These are phyloP conservation scores for Delphinapterus leucas DNA, from an alignment of 2,113 vertebrate species.

Conservation along the genomic window DNA sequence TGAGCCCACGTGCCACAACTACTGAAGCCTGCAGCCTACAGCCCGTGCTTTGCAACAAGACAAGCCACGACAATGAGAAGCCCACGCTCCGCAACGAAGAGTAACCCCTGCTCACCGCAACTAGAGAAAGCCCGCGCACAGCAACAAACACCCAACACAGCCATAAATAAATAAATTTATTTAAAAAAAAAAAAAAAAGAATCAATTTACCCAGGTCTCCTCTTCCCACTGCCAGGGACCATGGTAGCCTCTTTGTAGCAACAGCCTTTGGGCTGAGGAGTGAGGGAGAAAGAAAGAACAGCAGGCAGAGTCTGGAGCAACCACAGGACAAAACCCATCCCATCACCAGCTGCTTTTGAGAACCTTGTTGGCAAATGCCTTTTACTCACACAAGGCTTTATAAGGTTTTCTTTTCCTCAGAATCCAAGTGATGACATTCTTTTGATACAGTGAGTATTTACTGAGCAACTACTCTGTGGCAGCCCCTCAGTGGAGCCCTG, in stretches of 20 bases:
- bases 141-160: too few relatives aligned
- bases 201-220: neutral
- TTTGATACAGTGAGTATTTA: neutral
- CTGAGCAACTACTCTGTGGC: neutral
- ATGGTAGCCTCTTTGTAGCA: neutral
- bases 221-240: neutral
- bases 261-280: neutral
- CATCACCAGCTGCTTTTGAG: neutral
- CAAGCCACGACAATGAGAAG: too few relatives aligned
- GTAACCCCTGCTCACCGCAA: too few relatives aligned
- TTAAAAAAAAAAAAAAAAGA: too few relatives aligned
- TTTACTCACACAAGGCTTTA: neutral
- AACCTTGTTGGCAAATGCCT: neutral
- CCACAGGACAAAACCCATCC: neutral
- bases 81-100: too few relatives aligned
- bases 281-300: neutral
- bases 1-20: too few relatives aligned
- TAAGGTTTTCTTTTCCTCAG: neutral
- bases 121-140: too few relatives aligned
- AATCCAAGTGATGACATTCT: neutral
- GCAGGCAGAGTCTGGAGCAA: neutral
- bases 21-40: too few relatives aligned
- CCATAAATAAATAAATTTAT: too few relatives aligned
- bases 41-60: too few relatives aligned
- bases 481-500: accelerated